These are phyloP conservation scores for Arothron firmamentum DNA, from an alignment of 2,113 vertebrate genomes.

Conservation along the genomic window DNA sequence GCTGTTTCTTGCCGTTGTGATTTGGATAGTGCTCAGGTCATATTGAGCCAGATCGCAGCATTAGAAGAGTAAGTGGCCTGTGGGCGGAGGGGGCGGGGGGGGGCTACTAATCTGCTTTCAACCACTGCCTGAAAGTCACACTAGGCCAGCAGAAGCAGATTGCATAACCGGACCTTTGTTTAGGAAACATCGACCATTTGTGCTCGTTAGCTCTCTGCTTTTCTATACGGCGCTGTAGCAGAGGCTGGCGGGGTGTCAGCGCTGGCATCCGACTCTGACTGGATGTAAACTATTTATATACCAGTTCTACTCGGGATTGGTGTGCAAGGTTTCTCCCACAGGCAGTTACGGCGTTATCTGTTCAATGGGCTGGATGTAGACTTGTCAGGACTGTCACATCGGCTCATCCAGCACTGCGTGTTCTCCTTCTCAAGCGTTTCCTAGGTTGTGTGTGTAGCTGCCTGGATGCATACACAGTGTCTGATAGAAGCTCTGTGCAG, in stretches of 20 bases:
- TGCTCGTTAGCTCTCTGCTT: conserved; percentile 21
- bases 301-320: conserved; percentile 33
- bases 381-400: conserved; percentile 58
- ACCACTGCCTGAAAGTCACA: conserved; percentile 57
- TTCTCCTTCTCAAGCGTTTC: conserved; percentile 10
- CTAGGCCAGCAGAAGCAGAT: conserved; percentile 48
- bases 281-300: conserved; percentile 53
- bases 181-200: conserved; percentile 41
- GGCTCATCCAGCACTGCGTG: conserved; percentile 26
- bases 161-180: conserved; percentile 67
- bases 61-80: conserved; percentile 57
- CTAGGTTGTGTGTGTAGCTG: conserved; percentile 16
- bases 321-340: conserved; percentile 41
- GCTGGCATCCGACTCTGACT: conserved; percentile 40
- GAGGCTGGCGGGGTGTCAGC: conserved; percentile 48
- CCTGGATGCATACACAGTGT: conserved; percentile 1
- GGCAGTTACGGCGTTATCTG: conserved; percentile 43
- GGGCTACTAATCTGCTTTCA: conserved; percentile 64
- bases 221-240: conserved; percentile 31
- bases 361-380: conserved; percentile 56
- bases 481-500: not conserved
- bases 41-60: conserved; percentile 47
- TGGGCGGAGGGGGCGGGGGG: conserved; percentile 24
- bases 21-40: conserved; percentile 50
- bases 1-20: conserved; percentile 38